Base-by-base conservation (phyloP, 2,113 vertebrate species). In the Protobothrops mucrosquamatus region DNA sequence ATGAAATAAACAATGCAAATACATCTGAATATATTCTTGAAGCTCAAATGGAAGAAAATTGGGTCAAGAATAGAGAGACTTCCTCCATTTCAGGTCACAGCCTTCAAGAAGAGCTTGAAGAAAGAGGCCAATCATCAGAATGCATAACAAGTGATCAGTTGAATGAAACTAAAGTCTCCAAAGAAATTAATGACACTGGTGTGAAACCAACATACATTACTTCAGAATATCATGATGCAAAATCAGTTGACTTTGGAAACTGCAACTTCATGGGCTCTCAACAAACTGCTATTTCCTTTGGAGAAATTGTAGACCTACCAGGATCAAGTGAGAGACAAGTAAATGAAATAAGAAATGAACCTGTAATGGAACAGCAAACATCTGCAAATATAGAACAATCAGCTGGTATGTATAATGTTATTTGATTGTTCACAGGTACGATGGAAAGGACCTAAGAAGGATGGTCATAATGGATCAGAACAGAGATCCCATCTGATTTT, bases 221-320 rank as follows among this genome's bases (percentile, higher is more conserved):
- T 12, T 95, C 98, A 81, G 99, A 99, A 85, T 99, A 97, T 94
- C 98, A 98, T 24, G 98, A 99, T 93, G 98, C 98, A 20, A 98
- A 97, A 15, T 97, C 98, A 10, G 95, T 94, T 4, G 97, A 98
- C 52, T 95, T 97, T 20, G 95, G 94, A 54, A 96, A 97, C 87
- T 97, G 97, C 57, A 96, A 98, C 55, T 96, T 97, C 0, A 8
- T 97, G 54, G 97, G 96, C 91, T 93, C 96, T 88, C 96, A 96
- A 46, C 87, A 96, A 93, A 92, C 55, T 51, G 18, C 26, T 74
- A 93, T 93, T 95, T 96, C 94, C 7, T 2, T 91, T 29, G 94
- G 96, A 56, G 85, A 95, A 23, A 12, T 2, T 43, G 85, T 34
- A 11, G 6, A 91, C 55, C 24, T 94, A 94, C 55, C 93, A 55